phyloP scores from a whole-genome alignment of 30 jellyfish, hydroid and myxozoan genomes.

The Rhopilema esculentum region DNA sequence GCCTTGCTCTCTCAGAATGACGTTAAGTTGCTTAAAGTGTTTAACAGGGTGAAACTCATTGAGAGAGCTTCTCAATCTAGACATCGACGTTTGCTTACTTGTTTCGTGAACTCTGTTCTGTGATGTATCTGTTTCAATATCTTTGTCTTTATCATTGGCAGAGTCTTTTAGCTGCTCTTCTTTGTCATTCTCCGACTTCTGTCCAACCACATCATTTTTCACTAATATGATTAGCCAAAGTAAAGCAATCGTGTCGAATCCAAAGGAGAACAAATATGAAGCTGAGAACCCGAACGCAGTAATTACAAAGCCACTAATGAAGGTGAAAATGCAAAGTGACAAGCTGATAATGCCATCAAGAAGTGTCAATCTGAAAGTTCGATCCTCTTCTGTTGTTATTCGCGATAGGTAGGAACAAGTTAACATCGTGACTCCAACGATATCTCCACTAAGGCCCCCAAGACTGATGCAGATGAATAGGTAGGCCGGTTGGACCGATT shows the following conservation, averaged over 20 bases:
- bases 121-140: no score
- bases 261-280: constrained; percentile 20
- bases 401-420: constrained; percentile 46
- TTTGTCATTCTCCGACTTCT: not conserved
- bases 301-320: constrained; percentile 20
- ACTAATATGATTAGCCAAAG: constrained; percentile 12
- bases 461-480: constrained; percentile 17
- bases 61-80: not conserved
- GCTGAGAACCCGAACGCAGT: constrained; percentile 29
- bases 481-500: constrained; percentile 21
- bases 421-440: constrained; percentile 30
- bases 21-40: not conserved
- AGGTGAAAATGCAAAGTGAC: constrained; percentile 29
- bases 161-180: not conserved
- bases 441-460: constrained; percentile 52
- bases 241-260: constrained; percentile 15
- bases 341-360: constrained; percentile 27
- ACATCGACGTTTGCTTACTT: no score
- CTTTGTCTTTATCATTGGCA: not conserved
- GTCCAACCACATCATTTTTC: not conserved
- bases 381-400: constrained; percentile 45
- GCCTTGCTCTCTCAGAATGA: constrained; percentile 34
- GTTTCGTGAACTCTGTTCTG: no score
- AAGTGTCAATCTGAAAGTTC: constrained; percentile 40
- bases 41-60: constrained; percentile 15